phyloP scores from a whole-genome alignment of 2,888 invertebrate genomes.

The Dryocosmus kuriphilus region DNA sequence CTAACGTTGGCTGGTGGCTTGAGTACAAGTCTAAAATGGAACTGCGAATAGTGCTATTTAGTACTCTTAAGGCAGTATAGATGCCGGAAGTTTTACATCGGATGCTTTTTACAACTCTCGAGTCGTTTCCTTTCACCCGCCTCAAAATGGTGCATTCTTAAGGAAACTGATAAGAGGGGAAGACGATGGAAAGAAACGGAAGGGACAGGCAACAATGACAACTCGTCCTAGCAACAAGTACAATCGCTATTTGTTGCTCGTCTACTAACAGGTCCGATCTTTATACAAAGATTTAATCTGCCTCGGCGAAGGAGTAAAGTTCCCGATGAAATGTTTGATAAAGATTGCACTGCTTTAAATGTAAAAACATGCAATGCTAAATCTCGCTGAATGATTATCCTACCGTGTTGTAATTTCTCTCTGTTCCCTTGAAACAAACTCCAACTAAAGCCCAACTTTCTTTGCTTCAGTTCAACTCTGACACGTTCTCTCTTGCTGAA shows the following conservation, averaged over 20 bases:
- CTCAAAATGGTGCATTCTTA: conserved; percentile 4
- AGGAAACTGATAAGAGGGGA: not conserved
- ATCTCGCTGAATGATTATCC: conserved; percentile 31
- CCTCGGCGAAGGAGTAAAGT: conserved; percentile 11
- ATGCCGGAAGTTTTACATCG: conserved; percentile 29
- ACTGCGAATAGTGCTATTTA: conserved; percentile 25
- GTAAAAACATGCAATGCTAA: conserved; percentile 36
- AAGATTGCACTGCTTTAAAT: conserved; percentile 22
- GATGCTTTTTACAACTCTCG: conserved; percentile 32
- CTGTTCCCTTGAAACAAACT: conserved; percentile 30
- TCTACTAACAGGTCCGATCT: conserved; percentile 16
- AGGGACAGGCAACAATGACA: conserved; percentile 40
- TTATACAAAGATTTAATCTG: conserved; percentile 38
- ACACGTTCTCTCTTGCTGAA: not conserved
- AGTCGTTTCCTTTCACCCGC: conserved; percentile 26
- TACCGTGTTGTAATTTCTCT: conserved; percentile 44
- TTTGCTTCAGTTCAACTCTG: conserved; percentile 15
- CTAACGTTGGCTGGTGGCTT: not conserved
- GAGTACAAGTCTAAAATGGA: conserved; percentile 30
- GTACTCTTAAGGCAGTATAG: not conserved
- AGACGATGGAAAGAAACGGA: conserved; percentile 11
- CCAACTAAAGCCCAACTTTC: conserved; percentile 28
- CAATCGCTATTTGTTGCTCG: conserved; percentile 27
- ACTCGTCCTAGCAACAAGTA: conserved; percentile 37
- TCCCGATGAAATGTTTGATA: conserved; percentile 29